phyloP scores from a whole-genome alignment of 1,140 invertebrate species.

The Drosophila lini region DNA sequence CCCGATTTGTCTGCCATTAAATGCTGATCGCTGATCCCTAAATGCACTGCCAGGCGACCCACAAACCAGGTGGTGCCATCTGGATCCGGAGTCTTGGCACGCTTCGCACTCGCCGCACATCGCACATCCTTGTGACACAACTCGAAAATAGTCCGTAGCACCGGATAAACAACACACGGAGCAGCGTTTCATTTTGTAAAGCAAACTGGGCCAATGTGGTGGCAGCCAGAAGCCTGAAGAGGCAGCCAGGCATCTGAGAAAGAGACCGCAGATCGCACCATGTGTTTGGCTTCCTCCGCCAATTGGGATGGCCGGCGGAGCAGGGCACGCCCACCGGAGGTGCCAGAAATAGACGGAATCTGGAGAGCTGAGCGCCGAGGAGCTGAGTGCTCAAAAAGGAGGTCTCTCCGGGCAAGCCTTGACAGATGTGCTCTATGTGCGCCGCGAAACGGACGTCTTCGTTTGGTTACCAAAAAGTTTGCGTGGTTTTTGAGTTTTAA shows the following conservation, averaged over 20 bases:
- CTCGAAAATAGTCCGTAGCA: constrained; percentile 24
- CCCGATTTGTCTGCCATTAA: constrained; percentile 19
- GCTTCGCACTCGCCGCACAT: constrained; percentile 35
- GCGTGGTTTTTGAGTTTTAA: constrained; percentile 1
- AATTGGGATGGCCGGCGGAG: constrained; percentile 49
- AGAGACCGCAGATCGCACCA: constrained; percentile 69
- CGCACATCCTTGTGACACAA: constrained; percentile 33
- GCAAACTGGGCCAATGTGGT: constrained; percentile 68
- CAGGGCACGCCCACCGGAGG: constrained; percentile 59
- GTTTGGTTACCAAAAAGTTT: constrained; percentile 1
- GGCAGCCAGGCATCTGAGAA: constrained; percentile 18
- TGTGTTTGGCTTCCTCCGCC: constrained; percentile 67
- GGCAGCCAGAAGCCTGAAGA: constrained; percentile 14
- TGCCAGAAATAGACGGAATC: constrained; percentile 68
- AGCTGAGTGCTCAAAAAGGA: constrained; percentile 61
- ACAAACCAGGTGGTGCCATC: constrained; percentile 43
- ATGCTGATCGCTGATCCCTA: constrained; percentile 21
- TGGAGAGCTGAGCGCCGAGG: constrained; percentile 16
- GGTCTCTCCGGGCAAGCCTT: constrained; percentile 36
- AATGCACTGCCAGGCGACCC: constrained; percentile 7
- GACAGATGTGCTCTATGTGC: constrained; percentile 57
- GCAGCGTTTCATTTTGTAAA: constrained; percentile 50
- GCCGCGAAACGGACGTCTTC: constrained; percentile 37
- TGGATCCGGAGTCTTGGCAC: constrained; percentile 38
- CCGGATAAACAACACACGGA: constrained; percentile 29